These are phyloP conservation scores for Harpalus rufipes DNA, from an alignment of 2,888 invertebrate species.

Conservation along the genomic window DNA sequence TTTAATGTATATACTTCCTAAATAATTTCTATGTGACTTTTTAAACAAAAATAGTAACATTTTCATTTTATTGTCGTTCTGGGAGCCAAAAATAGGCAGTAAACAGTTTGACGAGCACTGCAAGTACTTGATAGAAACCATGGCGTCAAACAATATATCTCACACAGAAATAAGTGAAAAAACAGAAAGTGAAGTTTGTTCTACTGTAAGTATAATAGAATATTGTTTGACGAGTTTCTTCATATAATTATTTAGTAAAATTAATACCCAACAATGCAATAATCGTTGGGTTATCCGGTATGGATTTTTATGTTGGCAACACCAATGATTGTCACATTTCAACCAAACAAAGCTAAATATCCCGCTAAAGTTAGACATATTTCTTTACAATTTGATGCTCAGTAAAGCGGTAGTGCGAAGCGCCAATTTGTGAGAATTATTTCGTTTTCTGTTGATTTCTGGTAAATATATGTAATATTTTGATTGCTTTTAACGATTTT, in stretches of 20 bases:
- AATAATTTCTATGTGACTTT: neutral
- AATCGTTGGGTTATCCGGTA: neutral
- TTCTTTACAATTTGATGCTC: conserved; percentile 61
- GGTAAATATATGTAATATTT: conserved; percentile 57
- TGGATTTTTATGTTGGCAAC: conserved; percentile 62
- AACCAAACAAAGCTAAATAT: conserved; percentile 54
- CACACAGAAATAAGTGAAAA: conserved; percentile 70
- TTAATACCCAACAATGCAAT: conserved; percentile 12
- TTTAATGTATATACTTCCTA: neutral
- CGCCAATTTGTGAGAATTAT: conserved; percentile 61
- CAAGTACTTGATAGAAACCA: conserved; percentile 63
- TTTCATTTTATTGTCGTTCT: neutral
- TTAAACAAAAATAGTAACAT: neutral
- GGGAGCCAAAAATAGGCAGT: neutral
- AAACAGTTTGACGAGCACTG: conserved; percentile 58
- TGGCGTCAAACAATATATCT: conserved; percentile 71
- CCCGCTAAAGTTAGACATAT: conserved; percentile 51
- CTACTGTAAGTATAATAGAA: conserved; percentile 69
- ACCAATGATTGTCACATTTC: conserved; percentile 22
- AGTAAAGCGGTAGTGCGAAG: conserved; percentile 45
- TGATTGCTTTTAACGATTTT: neutral
- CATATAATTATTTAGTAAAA: conserved; percentile 25
- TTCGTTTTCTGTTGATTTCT: conserved; percentile 59
- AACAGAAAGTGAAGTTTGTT: conserved; percentile 69
- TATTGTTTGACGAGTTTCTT: conserved; percentile 12